Conservation (phyloP, 2,113 vertebrate genomes). For the Salvelinus sp. region DNA sequence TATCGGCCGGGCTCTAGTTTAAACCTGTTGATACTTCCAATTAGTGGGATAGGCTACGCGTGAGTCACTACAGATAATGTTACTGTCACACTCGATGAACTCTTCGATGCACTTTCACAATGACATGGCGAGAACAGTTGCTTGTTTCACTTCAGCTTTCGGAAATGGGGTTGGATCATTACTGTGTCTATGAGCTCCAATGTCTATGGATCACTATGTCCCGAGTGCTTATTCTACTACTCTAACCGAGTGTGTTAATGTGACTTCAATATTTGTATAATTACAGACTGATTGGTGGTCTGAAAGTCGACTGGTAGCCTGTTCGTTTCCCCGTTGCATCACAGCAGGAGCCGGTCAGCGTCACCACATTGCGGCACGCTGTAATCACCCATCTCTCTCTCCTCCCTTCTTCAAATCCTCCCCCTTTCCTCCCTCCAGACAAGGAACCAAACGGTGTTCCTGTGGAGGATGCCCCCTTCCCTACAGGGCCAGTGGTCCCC, state of each 20-base stretch:
- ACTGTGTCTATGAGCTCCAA: not conserved
- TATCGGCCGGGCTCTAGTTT: not conserved
- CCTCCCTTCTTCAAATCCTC: not conserved
- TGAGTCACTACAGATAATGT: no score
- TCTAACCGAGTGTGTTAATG: not conserved
- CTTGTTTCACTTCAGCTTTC: slow-evolving; percentile 12
- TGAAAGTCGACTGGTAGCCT: not conserved
- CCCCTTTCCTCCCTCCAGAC: slow-evolving; percentile 12
- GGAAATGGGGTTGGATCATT: not conserved
- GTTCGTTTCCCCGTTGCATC: not conserved
- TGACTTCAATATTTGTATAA: not conserved
- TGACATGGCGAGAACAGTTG: not conserved
- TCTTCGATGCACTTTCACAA: not conserved
- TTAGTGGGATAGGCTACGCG: not conserved
- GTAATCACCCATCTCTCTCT: slow-evolving; percentile 4
- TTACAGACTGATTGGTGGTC: not conserved
- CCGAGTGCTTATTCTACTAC: not conserved
- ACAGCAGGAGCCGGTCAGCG: not conserved
- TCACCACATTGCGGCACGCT: not conserved
- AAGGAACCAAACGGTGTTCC: slow-evolving; percentile 36
- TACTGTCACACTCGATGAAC: no score
- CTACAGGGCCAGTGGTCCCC: slow-evolving; percentile 15
- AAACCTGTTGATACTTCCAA: not conserved
- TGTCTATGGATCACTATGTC: not conserved
- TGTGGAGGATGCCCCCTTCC: slow-evolving; percentile 26